A percentile compares a stretch with the other conserved stretches of the same genome.
Evolutionary conservation across 1,140 invertebrate genomes (phyloP).

Genomic region (Cephus cinctus): DNA sequence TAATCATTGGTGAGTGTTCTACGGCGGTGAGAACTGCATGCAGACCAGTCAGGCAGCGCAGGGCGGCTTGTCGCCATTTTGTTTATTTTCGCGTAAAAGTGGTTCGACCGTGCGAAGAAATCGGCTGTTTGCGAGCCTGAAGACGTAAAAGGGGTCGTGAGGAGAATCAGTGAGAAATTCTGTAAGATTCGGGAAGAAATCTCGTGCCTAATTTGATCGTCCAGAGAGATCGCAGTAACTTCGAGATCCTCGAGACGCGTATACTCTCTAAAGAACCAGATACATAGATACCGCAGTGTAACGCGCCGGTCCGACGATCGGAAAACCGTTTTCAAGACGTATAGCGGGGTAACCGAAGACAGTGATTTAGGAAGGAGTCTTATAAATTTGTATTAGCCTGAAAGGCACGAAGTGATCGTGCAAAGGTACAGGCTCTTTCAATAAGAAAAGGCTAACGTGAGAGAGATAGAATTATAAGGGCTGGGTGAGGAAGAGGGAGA

Average conservation of each 20-base stretch:
- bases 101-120: too few relatives aligned
- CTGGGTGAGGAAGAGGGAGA: not conserved
- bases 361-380: conserved; percentile 1
- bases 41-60: conserved; percentile 15
- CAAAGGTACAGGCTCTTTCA: not conserved
- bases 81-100: conserved; percentile 45
- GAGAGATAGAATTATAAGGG: not conserved
- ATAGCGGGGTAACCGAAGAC: not conserved
- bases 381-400: conserved; percentile 5
- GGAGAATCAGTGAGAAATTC: too few relatives aligned
- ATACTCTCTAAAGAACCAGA: too few relatives aligned
- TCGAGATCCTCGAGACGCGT: too few relatives aligned
- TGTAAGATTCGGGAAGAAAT: not conserved
- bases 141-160: too few relatives aligned
- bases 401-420: conserved; percentile 11
- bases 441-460: not conserved
- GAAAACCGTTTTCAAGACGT: conserved; percentile 19
- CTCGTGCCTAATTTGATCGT: not conserved
- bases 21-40: too few relatives aligned
- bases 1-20: too few relatives aligned
- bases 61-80: conserved; percentile 43
- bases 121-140: conserved; percentile 18
- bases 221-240: too few relatives aligned
- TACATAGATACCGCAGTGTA: too few relatives aligned
- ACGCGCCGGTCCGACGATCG: conserved; percentile 17